phyloP scores from a whole-genome alignment of 1,140 invertebrate genomes.

The Chrysopa pallens region DNA sequence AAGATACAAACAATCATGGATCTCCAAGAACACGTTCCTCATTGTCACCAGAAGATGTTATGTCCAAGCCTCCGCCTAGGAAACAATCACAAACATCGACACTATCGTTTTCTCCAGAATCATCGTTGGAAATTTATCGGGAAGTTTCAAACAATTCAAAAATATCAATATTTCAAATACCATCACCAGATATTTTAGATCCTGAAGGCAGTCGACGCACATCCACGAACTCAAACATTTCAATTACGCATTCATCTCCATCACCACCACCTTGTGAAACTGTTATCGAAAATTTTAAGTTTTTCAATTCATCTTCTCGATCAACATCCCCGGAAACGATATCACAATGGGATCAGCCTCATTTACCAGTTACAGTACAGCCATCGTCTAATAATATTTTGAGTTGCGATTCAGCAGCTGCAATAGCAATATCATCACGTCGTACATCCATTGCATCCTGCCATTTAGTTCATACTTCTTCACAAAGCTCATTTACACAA shows the following conservation, averaged over 20 bases:
- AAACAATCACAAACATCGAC: background rate
- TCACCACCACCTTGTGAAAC: background rate
- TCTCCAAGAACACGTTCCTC: background rate
- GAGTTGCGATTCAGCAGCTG: background rate
- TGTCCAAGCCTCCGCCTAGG: background rate
- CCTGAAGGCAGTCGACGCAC: background rate
- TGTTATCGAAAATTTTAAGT: no score
- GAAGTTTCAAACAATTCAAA: background rate
- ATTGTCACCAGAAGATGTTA: no score
- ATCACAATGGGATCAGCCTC: background rate
- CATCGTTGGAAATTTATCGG: background rate
- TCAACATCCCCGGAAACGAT: background rate
- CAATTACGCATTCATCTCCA: background rate
- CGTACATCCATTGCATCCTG: background rate
- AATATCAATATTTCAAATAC: background rate
- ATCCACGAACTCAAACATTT: background rate
- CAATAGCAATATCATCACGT: background rate
- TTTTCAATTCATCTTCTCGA: background rate
- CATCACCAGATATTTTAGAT: background rate
- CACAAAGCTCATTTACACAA: slow-evolving; percentile 28
- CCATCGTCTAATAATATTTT: background rate
- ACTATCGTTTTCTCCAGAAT: background rate
- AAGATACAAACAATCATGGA: background rate
- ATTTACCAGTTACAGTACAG: background rate
- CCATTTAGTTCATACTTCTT: slow-evolving; percentile 14